Evolutionary conservation across 1,140 invertebrate species (phyloP).

Genomic region (Contarinia nasturtii): DNA sequence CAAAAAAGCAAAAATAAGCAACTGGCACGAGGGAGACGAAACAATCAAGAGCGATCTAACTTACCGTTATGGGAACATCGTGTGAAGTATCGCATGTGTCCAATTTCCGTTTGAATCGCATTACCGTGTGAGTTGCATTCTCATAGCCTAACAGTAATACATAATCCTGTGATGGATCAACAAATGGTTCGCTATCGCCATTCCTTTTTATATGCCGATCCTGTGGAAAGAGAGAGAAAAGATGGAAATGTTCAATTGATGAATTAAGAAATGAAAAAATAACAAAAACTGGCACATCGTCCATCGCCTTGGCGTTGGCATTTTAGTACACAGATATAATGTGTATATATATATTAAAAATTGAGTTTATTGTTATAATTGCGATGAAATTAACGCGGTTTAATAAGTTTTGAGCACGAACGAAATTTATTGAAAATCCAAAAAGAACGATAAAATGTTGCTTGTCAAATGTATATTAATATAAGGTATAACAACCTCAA

Average conservation of each 20-base stretch:
- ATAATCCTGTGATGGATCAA: slow-evolving; percentile 49
- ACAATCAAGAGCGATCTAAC: slow-evolving; percentile 13
- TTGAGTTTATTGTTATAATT: too few species aligned
- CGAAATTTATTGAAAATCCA: too few species aligned
- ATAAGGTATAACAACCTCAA: too few species aligned
- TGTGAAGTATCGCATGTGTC: slow-evolving; percentile 50
- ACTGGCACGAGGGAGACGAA: too few species aligned
- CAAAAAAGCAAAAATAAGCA: too few species aligned
- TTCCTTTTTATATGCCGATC: slow-evolving; percentile 50
- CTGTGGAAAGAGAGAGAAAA: slow-evolving; percentile 26
- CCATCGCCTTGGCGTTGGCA: too few species aligned
- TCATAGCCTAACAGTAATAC: slow-evolving; percentile 45
- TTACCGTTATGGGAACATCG: slow-evolving; percentile 46
- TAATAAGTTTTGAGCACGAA: too few species aligned
- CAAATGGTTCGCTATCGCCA: slow-evolving; percentile 36
- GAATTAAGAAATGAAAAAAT: background rate
- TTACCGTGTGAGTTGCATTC: slow-evolving; percentile 50
- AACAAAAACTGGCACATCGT: background rate
- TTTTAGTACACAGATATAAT: too few species aligned
- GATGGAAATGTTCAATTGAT: background rate
- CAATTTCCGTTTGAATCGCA: slow-evolving; percentile 47
- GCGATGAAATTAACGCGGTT: too few species aligned
- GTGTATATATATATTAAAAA: too few species aligned
- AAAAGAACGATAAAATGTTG: too few species aligned
- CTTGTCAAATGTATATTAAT: too few species aligned